Percentiles rank a stretch among this genome's conserved stretches.
Evolutionary conservation across 92 coral and sea anemone species (phyloP).

Genomic region (Porites divaricata): DNA sequence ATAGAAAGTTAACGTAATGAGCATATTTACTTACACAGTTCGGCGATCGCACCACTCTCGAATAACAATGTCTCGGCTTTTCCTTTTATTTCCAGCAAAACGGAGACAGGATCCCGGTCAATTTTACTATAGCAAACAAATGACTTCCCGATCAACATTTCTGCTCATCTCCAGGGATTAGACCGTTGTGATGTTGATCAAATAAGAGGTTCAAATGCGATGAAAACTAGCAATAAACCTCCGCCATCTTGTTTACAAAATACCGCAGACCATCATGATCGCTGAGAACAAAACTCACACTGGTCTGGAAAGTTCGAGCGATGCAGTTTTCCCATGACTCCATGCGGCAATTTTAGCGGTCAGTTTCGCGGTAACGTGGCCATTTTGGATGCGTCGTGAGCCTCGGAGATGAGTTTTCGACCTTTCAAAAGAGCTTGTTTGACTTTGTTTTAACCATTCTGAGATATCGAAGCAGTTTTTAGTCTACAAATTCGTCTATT

Average conservation of each 20-base stretch:
- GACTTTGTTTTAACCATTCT: too few species aligned
- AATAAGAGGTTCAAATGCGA: not conserved
- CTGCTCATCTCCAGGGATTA: not conserved
- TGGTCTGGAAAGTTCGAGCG: too few species aligned
- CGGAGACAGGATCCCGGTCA: slow-evolving; percentile 86
- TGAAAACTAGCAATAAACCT: not conserved
- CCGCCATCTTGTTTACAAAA: slow-evolving; percentile 49
- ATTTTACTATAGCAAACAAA: slow-evolving; percentile 83
- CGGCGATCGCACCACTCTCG: slow-evolving; percentile 97
- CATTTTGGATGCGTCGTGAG: too few species aligned
- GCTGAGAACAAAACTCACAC: not conserved
- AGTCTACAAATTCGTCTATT: too few species aligned
- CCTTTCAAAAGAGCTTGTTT: too few species aligned
- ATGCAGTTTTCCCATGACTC: too few species aligned
- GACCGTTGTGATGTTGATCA: not conserved
- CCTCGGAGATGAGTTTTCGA: too few species aligned
- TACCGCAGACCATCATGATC: slow-evolving; percentile 32
- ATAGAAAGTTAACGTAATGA: too few species aligned
- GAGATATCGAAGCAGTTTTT: too few species aligned
- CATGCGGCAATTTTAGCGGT: too few species aligned
- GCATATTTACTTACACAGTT: slow-evolving; percentile 73
- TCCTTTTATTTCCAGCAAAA: slow-evolving; percentile 86
- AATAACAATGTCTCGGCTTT: slow-evolving; percentile 82
- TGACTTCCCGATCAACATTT: slow-evolving; percentile 82
- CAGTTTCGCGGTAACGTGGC: too few species aligned